A percentile compares a stretch with the other conserved stretches of the same genome.
Evolutionary conservation across 2,888 invertebrate species (phyloP).

Genomic region (Machimus atricapillus): DNA sequence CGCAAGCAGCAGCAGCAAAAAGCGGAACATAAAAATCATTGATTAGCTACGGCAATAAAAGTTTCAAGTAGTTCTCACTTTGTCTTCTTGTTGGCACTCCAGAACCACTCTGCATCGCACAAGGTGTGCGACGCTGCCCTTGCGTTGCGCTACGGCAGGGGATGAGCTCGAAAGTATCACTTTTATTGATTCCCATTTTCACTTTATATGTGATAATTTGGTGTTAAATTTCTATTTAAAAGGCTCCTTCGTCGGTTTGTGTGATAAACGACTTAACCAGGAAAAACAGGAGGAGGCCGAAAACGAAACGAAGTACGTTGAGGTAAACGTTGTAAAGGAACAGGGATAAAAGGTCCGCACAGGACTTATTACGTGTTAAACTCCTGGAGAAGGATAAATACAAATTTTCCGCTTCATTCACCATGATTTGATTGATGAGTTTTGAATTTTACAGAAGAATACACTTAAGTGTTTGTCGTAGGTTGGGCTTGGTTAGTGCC

Average conservation of each 20-base stretch:
- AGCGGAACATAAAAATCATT: constrained; percentile 11
- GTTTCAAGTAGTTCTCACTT: constrained; percentile 45
- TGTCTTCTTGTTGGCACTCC: constrained; percentile 45
- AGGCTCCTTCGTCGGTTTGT: constrained; percentile 42
- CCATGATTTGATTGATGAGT: constrained; percentile 30
- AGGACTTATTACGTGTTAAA: neutral
- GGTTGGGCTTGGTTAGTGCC: neutral
- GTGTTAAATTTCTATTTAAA: constrained; percentile 53
- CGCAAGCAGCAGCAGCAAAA: constrained; percentile 16
- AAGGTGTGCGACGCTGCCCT: neutral
- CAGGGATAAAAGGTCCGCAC: neutral
- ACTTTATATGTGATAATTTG: constrained; percentile 50
- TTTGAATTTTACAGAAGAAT: constrained; percentile 17
- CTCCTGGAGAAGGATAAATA: constrained; percentile 14
- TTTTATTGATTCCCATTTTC: constrained; percentile 23
- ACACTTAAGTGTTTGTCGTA: neutral
- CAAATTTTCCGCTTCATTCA: constrained; percentile 43
- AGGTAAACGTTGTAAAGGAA: neutral
- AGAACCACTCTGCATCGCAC: neutral
- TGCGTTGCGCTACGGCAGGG: neutral
- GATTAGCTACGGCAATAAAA: constrained; percentile 47
- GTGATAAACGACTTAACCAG: constrained; percentile 21
- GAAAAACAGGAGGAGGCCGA: neutral
- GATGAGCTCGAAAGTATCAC: neutral
- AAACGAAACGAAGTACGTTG: neutral